A percentile compares a stretch with the other conserved stretches of the same genome.
Conservation (phyloP, 2,888 invertebrate species). For the Cremastobaeus sp. region DNA sequence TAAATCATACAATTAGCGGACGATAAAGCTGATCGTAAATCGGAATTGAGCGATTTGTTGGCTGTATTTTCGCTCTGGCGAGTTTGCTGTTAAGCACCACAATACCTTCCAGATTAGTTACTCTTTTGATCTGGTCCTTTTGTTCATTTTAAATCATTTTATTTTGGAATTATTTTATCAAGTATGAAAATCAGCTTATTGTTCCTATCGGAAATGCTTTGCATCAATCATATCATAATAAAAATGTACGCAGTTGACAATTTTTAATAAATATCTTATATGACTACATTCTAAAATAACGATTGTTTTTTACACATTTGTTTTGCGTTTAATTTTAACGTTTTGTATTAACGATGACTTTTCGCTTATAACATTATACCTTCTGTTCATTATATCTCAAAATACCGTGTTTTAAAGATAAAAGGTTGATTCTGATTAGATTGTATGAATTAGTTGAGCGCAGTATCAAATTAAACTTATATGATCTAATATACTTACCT, state of each 20-base stretch:
- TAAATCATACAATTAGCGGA: constrained; percentile 74
- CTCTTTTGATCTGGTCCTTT: neutral
- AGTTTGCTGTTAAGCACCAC: constrained; percentile 57
- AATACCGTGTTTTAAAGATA: neutral
- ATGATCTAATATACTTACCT: constrained; percentile 25
- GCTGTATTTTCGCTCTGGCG: constrained; percentile 63
- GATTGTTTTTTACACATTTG: no score
- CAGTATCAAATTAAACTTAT: neutral
- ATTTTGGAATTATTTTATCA: no score
- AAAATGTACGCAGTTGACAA: no score
- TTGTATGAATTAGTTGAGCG: neutral
- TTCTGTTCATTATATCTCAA: no score
- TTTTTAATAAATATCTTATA: no score
- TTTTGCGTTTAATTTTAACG: no score
- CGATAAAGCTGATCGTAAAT: constrained; percentile 73
- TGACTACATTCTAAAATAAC: no score
- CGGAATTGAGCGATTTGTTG: constrained; percentile 68
- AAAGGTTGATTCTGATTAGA: neutral
- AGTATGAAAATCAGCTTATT: no score
- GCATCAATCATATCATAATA: no score
- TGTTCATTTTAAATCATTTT: neutral
- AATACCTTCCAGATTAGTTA: constrained; percentile 37
- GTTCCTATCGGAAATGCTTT: no score
- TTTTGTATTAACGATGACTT: no score
- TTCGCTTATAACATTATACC: no score